Base-by-base conservation (phyloP, 2,888 invertebrate species). In the Allygus modestus region DNA sequence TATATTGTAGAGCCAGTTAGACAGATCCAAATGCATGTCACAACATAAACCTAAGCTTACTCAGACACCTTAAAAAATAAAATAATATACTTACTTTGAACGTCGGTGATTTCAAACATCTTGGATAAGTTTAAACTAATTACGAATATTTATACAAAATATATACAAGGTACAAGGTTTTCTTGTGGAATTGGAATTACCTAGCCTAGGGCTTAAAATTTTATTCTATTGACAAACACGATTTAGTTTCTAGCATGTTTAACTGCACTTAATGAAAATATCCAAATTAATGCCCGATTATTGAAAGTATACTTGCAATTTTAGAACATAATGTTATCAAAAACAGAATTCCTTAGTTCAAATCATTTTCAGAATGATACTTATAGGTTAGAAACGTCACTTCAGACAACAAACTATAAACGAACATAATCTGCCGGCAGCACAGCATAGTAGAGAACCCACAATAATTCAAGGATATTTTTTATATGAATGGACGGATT, bases 31-130 rank as follows among this genome's bases (percentile, higher is more conserved):
- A n/a, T n/a, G n/a, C n/a, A n/a, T n/a, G n/a, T n/a, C n/a, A n/a
- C n/a, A n/a, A n/a, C n/a, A n/a, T n/a, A n/a, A n/a, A n/a, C n/a
- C n/a, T n/a, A n/a, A n/a, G n/a, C n/a, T n/a, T n/a, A n/a, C n/a
- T n/a, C n/a, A n/a, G n/a, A n/a, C n/a, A n/a, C n/a, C n/a, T n/a
- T n/a, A n/a, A n/a, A n/a, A n/a, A n/a, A n/a, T n/a, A n/a, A n/a
- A n/a, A n/a, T 37, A 37, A 46, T 9, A 46, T 73, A 93, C 94
- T 93, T 92, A 96, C 96, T 97, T 91, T 97, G 96, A 37, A 95
- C 94, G 89, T 97, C 96, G 87, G 95, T 94, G 89, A 96, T 94
- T 91, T 96, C 95, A 90, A 97, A 96, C 96, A 97, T 97, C 89
- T 90, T 93, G 28, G 77, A 23, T 9, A 15, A 20, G 15, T 58